Evolutionary conservation across 2,797 vertebrate species (phyloP), one percentile per base, ranked within the genome.

Genomic region (Kryptolebias ocellatus): DNA sequence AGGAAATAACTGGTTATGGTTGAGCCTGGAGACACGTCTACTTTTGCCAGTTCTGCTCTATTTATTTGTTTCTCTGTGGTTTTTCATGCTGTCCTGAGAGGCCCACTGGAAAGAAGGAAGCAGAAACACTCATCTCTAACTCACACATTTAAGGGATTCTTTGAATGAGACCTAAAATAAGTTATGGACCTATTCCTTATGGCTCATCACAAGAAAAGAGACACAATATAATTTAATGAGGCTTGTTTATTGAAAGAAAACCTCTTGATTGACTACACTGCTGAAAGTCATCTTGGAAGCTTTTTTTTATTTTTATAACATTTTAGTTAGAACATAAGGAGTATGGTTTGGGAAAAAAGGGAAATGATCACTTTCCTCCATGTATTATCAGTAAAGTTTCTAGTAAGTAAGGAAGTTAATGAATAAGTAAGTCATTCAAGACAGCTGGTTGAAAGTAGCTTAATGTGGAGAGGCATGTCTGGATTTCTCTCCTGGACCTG

Each of bases 11-110:
- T 56, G 64, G 77, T 68, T 67, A 69, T 65, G 27, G 60, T 37
- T n/a, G 53, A 75, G 77, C 75, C 79, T 68, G 78, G 52, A 88
- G 81, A 85, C 80, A 84, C 67, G 72, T 78, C 79, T 76, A 72
- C 86, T 80, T 84, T 75, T 64, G 70, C 80, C 24, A 51, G 81
- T 89, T 91, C 79, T 88, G 88, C 81, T 84, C 87, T 81, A 82
- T 75, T 90, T 90, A 74, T 79, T 79, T 52, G 52, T 67, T 78
- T 80, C 70, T 85, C 85, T 70, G 72, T 55, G 70, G 76, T 74
- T 60, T 64, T 83, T 72, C 34, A 42, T 67, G 71, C 66, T 69
- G 61, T 82, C 85, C 74, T 70, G 61, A 63, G 79, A 83, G 67
- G 71, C 50, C 53, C 64, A 52, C 57, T 68, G 72, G 47, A 61